Evolutionary conservation across 2,113 vertebrate genomes (phyloP).

Genomic region (Macroglossus sobrinus): DNA sequence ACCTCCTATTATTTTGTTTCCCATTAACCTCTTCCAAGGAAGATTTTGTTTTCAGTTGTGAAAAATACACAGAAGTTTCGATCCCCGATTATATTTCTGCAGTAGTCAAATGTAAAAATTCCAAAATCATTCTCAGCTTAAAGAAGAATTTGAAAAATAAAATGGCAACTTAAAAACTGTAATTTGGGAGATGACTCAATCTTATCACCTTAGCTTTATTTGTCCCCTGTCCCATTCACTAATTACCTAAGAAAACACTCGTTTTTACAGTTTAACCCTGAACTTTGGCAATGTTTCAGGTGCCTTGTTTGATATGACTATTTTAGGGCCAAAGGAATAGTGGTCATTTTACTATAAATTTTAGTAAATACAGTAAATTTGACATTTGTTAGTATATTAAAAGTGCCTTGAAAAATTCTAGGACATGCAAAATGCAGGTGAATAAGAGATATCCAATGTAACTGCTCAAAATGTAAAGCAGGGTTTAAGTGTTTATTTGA

Average conservation of each 20-base stretch:
- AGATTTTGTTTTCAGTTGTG: conserved; percentile 63
- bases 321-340: background rate
- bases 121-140: conserved; percentile 34
- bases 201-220: background rate
- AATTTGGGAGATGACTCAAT: background rate
- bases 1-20: conserved; percentile 64
- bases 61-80: conserved; percentile 57
- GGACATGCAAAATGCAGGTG: background rate
- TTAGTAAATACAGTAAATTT: background rate
- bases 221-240: background rate
- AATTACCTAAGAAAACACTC: background rate
- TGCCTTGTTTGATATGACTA: background rate
- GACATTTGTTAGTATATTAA: background rate
- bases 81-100: conserved; percentile 48
- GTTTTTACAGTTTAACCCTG: background rate
- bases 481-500: background rate
- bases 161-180: conserved; percentile 29
- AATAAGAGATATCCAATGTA: background rate
- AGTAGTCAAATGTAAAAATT: conserved; percentile 51
- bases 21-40: conserved; percentile 72
- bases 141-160: conserved; percentile 44
- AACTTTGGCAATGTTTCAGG: background rate
- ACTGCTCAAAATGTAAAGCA: background rate
- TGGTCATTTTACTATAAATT: background rate
- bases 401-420: background rate